phyloP scores from a whole-genome alignment of 2,113 vertebrate genomes.

The Baryphthengus martii region DNA sequence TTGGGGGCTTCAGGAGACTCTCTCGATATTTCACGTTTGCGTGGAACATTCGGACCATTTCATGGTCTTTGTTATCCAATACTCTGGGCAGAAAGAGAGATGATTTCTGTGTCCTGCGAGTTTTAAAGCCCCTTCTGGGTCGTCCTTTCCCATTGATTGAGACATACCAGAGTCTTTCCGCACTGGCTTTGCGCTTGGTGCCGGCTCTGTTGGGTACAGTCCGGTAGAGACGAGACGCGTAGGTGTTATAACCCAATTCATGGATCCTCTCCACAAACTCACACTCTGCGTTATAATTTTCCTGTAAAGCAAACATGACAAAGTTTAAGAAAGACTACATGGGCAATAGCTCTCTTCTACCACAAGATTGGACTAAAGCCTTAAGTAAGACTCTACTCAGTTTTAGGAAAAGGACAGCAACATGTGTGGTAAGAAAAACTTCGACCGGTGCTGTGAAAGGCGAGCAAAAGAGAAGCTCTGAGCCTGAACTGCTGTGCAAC shows the following conservation, averaged over 20 bases:
- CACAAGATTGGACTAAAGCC: background rate
- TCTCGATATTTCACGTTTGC: slow-evolving; percentile 37
- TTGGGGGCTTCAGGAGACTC: background rate
- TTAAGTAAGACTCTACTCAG: background rate
- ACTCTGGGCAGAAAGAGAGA: slow-evolving; percentile 95
- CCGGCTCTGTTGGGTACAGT: slow-evolving; percentile 73
- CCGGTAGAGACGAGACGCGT: slow-evolving; percentile 86
- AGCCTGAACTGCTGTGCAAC: background rate
- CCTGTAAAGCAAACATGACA: slow-evolving; percentile 67
- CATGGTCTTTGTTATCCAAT: slow-evolving; percentile 90
- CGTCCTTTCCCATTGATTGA: slow-evolving; percentile 95
- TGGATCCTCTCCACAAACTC: slow-evolving; percentile 97
- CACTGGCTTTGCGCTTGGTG: slow-evolving; percentile 71
- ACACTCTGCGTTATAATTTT: slow-evolving; percentile 88
- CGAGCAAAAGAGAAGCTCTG: fast-evolving
- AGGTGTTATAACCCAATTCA: slow-evolving; percentile 94
- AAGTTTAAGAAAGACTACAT: background rate
- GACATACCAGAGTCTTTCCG: slow-evolving; percentile 92
- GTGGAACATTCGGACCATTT: slow-evolving; percentile 81
- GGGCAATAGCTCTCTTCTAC: background rate
- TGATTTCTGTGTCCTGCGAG: slow-evolving; percentile 92
- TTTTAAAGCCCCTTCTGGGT: slow-evolving; percentile 92
- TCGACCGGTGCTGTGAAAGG: background rate
- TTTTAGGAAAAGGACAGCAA: background rate
- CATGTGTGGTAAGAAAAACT: fast-evolving